Conservation (phyloP, 2,888 invertebrate genomes). For the Drosophila monieri region DNA sequence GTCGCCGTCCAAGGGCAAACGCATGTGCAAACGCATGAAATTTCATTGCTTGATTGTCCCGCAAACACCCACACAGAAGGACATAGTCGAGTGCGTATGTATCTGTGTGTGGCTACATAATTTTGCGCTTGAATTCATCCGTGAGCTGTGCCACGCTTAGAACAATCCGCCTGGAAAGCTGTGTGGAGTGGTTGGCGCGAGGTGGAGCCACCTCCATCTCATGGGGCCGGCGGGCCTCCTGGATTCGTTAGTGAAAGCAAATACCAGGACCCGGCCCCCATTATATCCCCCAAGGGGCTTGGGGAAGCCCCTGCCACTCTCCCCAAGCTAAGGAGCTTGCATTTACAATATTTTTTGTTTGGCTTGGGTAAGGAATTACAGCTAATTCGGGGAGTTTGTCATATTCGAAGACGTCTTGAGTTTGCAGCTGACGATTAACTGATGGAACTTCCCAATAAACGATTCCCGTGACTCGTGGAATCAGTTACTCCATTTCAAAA, state of each 20-base stretch:
- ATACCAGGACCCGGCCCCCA: slow-evolving; percentile 44
- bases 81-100: slow-evolving; percentile 38
- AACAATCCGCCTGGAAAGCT: slow-evolving; percentile 15
- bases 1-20: slow-evolving; percentile 45
- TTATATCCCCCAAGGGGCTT: slow-evolving; percentile 1
- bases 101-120: slow-evolving; percentile 76
- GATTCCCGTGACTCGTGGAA: neutral
- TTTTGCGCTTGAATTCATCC: slow-evolving; percentile 79
- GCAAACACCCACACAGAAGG: slow-evolving; percentile 53
- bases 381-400: slow-evolving; percentile 1
- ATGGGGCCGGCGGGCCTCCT: slow-evolving; percentile 54
- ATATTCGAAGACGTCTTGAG: neutral
- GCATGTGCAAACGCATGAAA: slow-evolving; percentile 80
- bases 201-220: slow-evolving; percentile 32
- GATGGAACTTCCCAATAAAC: no score
- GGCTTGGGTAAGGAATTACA: slow-evolving; percentile 1
- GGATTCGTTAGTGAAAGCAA: slow-evolving; percentile 78
- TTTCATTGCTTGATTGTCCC: slow-evolving; percentile 80
- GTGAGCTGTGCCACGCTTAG: slow-evolving; percentile 72
- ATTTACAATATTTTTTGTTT: slow-evolving; percentile 32
- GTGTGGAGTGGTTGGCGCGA: neutral
- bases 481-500: no score
- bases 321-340: slow-evolving; percentile 28
- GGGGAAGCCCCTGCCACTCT: neutral
- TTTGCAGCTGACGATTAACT: neutral